These are phyloP conservation scores for Falco concolor DNA, from an alignment of 2,797 vertebrate genomes.

Conservation along the genomic window DNA sequence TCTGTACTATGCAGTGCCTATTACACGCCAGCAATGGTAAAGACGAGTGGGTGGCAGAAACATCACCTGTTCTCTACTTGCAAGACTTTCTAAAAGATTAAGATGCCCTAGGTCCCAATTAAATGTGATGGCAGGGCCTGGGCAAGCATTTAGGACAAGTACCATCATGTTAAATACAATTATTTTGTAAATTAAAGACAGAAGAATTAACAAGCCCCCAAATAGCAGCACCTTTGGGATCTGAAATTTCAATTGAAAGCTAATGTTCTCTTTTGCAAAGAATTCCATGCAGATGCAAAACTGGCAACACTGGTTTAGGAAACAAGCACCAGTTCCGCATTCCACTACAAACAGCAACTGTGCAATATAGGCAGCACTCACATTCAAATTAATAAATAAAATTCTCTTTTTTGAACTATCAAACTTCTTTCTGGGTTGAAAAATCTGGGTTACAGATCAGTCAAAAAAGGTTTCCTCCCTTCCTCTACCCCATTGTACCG, in stretches of 20 bases:
- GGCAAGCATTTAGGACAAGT: not conserved
- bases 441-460: not conserved
- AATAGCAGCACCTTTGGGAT: not conserved
- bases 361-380: not conserved
- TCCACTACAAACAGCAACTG: not conserved
- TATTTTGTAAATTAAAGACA: slow-evolving; percentile 7
- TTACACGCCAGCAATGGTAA: not conserved
- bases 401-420: not conserved
- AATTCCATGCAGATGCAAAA: not conserved
- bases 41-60: not conserved
- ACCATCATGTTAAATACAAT: not conserved
- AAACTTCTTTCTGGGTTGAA: not conserved
- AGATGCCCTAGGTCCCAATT: not conserved
- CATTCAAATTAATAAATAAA: not conserved
- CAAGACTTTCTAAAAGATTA: not conserved
- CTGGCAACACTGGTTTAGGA: not conserved
- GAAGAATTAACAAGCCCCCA: not conserved
- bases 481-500: not conserved
- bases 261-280: not conserved
- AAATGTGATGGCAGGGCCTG: not conserved
- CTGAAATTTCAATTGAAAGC: slow-evolving; percentile 1
- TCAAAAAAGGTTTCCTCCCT: not conserved
- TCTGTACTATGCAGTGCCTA: not conserved
- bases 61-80: not conserved
- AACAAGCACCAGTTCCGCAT: not conserved